Evolutionary conservation across 2,797 vertebrate genomes (phyloP), one percentile per base, ranked within the genome.

Genomic region (Megaceryle alcyon): DNA sequence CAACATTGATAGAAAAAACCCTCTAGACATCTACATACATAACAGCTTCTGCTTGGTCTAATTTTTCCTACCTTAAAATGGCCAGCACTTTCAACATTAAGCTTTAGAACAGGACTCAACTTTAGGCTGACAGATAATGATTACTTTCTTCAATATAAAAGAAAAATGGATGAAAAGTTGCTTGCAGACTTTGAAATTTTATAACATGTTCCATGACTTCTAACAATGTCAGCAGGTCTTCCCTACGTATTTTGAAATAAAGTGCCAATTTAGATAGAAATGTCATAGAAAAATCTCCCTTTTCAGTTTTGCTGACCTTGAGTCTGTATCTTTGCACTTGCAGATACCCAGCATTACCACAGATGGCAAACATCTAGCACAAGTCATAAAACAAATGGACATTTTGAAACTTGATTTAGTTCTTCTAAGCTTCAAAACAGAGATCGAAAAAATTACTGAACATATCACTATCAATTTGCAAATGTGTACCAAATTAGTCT

Each of bases 241-340:
- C 18, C 73, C 56, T 21, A 28, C 3, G 3, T 56, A 29, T 88
- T 90, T 90, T 93, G 48, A 89, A 89, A 94, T 83, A 63, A 96
- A 96, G 53, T 39, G n/a, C 31, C 23, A 80, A 66, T 69, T 86
- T 37, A 73, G 59, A 78, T 25, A 92, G 53, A 28, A 31, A 81
- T n/a, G 25, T 33, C 48, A 80, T 54, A 51, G 20, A 54, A 91
- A 77, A 66, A 84, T 6, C 31, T 57, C 88, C 0, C 0, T 31
- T 43, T 68, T 77, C 44, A n/a, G n/a, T 76, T 97, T 86, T 77
- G 37, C 79, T 90, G 82, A 92, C 87, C 69, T 90, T 15, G 9
- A 81, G 33, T 14, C 57, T 73, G 21, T 56, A 37, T 46, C 53
- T 80, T 92, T 14, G 12, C 43, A 35, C 41, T 75, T n/a, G 14